Conservation (phyloP, 2,888 invertebrate species). For the Pyrocoelia pectoralis region DNA sequence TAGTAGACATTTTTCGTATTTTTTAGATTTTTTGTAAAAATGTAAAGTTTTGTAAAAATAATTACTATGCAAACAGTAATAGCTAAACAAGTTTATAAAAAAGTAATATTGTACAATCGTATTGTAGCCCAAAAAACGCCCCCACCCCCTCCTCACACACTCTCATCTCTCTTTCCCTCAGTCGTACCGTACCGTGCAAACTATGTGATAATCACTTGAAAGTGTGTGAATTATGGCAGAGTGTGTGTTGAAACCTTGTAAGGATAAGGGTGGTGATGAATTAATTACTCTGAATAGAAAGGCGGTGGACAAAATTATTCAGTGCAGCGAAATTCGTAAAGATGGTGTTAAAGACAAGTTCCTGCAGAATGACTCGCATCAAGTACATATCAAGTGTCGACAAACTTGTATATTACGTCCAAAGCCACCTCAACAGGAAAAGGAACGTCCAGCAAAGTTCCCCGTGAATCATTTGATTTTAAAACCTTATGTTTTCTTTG, state of each 20-base stretch:
- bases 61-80: too few species aligned
- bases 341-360: not conserved
- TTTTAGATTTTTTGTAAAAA: too few species aligned
- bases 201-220: not conserved
- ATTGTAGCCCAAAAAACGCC: too few species aligned
- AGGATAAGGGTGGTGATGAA: not conserved
- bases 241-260: slow-evolving; percentile 5
- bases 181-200: not conserved
- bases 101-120: too few species aligned
- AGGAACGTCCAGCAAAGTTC: not conserved
- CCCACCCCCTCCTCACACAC: too few species aligned
- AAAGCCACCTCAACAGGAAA: slow-evolving; percentile 6
- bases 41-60: too few species aligned
- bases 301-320: slow-evolving; percentile 4
- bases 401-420: slow-evolving; percentile 4
- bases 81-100: too few species aligned
- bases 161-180: too few species aligned
- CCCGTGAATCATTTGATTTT: slow-evolving; percentile 3
- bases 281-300: not conserved
- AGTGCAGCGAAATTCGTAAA: slow-evolving; percentile 5
- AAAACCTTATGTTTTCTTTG: not conserved
- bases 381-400: not conserved
- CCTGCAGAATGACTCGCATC: too few species aligned
- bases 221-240: slow-evolving; percentile 9
- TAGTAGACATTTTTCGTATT: too few species aligned